These are phyloP conservation scores for Macrotis lagotis DNA, from an alignment of 2,113 vertebrate species.

Conservation along the genomic window DNA sequence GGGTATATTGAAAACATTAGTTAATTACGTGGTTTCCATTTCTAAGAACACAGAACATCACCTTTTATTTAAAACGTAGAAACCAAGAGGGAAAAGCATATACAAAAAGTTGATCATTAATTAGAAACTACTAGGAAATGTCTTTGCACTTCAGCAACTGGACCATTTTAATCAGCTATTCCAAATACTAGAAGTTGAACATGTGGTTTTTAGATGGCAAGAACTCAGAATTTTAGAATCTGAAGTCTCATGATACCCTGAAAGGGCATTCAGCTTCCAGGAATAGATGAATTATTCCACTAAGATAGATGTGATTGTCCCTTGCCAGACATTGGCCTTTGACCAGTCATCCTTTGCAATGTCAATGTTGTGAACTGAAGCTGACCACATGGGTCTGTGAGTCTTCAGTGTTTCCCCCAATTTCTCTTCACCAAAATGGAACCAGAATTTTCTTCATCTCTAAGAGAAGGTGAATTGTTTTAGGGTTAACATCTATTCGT, in stretches of 20 bases:
- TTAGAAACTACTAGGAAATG: background rate
- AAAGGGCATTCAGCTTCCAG: slow-evolving; percentile 50
- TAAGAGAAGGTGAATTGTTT: slow-evolving; percentile 54
- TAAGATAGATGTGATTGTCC: background rate
- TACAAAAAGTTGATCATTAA: background rate
- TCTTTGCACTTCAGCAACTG: background rate
- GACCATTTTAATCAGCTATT: background rate
- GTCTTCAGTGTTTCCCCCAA: background rate
- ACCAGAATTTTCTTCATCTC: slow-evolving; percentile 10
- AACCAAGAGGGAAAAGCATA: background rate
- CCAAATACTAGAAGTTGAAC: slow-evolving; percentile 20
- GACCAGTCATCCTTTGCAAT: slow-evolving; percentile 5
- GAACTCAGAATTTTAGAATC: background rate
- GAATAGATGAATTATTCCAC: slow-evolving; percentile 36
- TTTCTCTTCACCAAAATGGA: background rate
- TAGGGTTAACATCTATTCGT: background rate
- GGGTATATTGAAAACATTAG: slow-evolving; percentile 18
- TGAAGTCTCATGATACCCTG: background rate
- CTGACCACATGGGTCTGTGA: slow-evolving; percentile 36
- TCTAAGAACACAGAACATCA: slow-evolving; percentile 11
- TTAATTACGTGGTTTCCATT: background rate
- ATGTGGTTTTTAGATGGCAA: slow-evolving; percentile 39
- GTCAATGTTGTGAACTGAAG: slow-evolving; percentile 34
- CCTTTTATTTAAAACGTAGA: background rate
- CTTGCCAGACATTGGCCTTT: background rate